Evolutionary conservation across 2,113 vertebrate species (phyloP), one percentile per base, ranked within the genome.

Genomic region (Microcebus ravelobensis): DNA sequence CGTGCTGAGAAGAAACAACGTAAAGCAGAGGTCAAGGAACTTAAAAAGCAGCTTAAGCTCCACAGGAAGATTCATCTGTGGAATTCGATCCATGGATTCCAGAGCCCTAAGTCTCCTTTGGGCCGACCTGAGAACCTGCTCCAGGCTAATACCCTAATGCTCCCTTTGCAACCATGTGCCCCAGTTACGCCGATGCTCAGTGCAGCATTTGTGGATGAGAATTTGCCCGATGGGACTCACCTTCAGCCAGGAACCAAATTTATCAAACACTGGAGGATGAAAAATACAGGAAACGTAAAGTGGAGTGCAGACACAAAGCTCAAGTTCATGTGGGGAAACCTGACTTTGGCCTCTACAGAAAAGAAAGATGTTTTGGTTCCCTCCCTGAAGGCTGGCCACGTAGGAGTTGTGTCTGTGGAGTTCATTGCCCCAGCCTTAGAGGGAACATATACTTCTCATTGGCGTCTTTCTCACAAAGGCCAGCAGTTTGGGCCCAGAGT

Each of bases 201-300:
- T 95, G 99, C 99, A 36, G 99, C 99, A 74, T 99, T 99, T 99
- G 99, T 99, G 98, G 99, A 99, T 98, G 99, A 99, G 99, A 99
- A 99, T 98, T 98, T 99, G 98, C 99, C 99, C 91, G 99, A 99
- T 97, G 99, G 99, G 84, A 99, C 99, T 94, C 99, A 98, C 95
- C 98, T 99, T 97, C 99, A 99, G 97, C 99, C 99, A 83, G 99
- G 98, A 95, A 99, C 99, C 98, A 99, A 99, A 98, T 99, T 99
- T 98, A 99, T 99, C 98, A 99, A 99, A 98, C 99, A 99, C 98
- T 99, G 99, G 99, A 99, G 99, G 97, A 99, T 99, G 99, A 99
- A 99, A 89, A 99, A 99, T 93, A 99, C 99, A 61, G 99, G 99
- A 96, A 99, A 98, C 39, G 98, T 99, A 97, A 99, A 99, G 94